phyloP scores from a whole-genome alignment of 2,797 vertebrate genomes.

The Nannoperca australis region DNA sequence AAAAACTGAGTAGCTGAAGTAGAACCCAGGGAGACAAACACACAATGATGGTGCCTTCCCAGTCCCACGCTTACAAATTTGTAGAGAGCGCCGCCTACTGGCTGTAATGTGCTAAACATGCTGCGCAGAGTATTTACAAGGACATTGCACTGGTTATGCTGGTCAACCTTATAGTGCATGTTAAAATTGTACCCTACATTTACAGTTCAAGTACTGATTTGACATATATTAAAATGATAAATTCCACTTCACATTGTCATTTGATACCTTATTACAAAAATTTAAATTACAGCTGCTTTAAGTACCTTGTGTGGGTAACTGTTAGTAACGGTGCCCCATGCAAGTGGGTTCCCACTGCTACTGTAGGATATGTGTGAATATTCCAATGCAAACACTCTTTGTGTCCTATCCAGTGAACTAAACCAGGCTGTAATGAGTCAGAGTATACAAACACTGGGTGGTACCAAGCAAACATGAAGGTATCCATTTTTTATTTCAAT shows the following conservation, averaged over 20 bases:
- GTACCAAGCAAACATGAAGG: not conserved
- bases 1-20: not conserved
- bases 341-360: not conserved
- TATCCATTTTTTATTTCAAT: not conserved
- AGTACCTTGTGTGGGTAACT: too few species aligned
- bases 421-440: too few species aligned
- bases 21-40: not conserved
- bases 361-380: not conserved
- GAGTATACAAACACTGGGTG: not conserved
- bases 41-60: not conserved
- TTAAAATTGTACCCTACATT: not conserved
- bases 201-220: not conserved
- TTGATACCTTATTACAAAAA: not conserved
- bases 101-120: not conserved
- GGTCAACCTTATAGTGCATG: too few species aligned
- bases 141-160: too few species aligned
- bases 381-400: not conserved
- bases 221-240: not conserved
- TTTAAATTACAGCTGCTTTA: too few species aligned
- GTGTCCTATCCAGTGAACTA: not conserved
- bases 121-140: not conserved
- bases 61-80: not conserved
- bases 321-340: too few species aligned
- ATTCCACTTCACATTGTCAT: not conserved
- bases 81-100: conserved; percentile 51